phyloP scores from a whole-genome alignment of 2,797 vertebrate genomes.

The Falco berigora region DNA sequence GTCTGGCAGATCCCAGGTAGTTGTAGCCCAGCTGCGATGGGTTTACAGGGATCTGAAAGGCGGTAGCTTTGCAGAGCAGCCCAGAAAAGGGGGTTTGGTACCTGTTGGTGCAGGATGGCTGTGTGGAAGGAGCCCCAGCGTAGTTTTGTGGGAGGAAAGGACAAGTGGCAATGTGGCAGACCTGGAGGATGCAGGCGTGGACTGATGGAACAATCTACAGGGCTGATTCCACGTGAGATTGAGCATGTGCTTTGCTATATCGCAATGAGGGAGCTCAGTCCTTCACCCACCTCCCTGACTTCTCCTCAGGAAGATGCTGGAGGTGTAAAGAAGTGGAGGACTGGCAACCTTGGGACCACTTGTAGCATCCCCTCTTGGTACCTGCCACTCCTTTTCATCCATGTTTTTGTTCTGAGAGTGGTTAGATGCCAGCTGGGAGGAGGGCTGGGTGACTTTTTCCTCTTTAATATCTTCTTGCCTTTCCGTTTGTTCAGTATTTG shows the following conservation, averaged over 20 bases:
- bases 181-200: not conserved
- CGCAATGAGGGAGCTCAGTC: not conserved
- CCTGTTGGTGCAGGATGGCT: not conserved
- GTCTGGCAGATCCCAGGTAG: not conserved
- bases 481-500: constrained; percentile 31
- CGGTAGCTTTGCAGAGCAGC: not conserved
- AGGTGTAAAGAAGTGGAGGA: not conserved
- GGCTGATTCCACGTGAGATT: not conserved
- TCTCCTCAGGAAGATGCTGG: not conserved
- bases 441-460: not conserved
- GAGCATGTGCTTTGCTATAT: not conserved
- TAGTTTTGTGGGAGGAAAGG: not conserved
- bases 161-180: not conserved
- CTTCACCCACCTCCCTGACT: not conserved
- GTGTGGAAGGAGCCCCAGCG: fast-evolving
- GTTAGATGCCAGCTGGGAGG: not conserved
- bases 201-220: not conserved
- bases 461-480: not conserved
- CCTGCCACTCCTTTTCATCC: not conserved
- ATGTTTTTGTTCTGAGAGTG: not conserved
- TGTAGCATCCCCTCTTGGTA: not conserved
- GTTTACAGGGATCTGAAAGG: not conserved
- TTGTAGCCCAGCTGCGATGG: not conserved
- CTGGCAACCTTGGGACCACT: not conserved
- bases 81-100: not conserved